Evolutionary conservation across 2,797 vertebrate species (phyloP), one percentile per base, ranked within the genome.

Genomic region (Denticeps clupeoides): DNA sequence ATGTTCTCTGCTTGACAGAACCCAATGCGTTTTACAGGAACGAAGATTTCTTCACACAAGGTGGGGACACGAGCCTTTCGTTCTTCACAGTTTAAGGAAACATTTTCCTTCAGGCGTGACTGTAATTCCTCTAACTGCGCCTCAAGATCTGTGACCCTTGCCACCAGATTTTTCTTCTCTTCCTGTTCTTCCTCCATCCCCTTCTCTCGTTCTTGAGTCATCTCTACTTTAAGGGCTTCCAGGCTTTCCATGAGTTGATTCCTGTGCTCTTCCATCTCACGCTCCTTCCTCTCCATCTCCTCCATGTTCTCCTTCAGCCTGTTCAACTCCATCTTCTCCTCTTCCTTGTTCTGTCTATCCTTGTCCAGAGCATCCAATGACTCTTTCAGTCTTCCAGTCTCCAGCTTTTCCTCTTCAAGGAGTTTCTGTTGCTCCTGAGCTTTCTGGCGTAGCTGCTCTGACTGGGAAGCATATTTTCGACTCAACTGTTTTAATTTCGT

Each of bases 401-500:
- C 79, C 3, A 55, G 53, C 57, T 45, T 81, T 56, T 81, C 78
- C 15, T 51, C 64, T 43, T 85, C 82, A 55, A 86, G 55, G 32
- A 81, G 67, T 10, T 47, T 31, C 56, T 75, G 67, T 21, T 71
- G 71, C 41, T 79, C 79, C 51, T 75, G 72, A 28, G 76, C 67
- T 35, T 73, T 79, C 45, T 76, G 65, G 1, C 50, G 42, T 12
- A 64, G 53, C 40, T 60, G 59, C 53, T 73, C 68, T 1, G 60
- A 45, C 56, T 78, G 75, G 22, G 53, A 64, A 3, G 77, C 59
- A 8, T 70, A 66, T 64, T 82, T 86, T 37, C 79, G 76, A 53
- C 76, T 75, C 3, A 84, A 69, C 69, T 85, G 82, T 51, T 84
- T 85, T 12, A 87, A 72, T 11, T 80, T 75, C 10, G 76, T 76